Conservation (phyloP, 1,140 invertebrate species). For the Heterodera carotae region DNA sequence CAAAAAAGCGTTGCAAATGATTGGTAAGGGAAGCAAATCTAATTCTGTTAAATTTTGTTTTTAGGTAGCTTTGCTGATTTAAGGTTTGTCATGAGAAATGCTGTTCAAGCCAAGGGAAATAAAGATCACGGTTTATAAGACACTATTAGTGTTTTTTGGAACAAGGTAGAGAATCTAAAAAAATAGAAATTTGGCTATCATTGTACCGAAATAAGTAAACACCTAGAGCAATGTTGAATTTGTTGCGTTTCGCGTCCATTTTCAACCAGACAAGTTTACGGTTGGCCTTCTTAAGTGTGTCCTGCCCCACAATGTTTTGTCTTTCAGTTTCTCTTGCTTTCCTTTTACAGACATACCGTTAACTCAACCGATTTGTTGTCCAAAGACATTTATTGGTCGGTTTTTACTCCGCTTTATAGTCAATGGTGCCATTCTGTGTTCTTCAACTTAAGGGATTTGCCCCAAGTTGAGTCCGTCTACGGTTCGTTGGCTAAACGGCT, state of each 20-base stretch:
- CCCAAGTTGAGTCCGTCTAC: constrained; percentile 12
- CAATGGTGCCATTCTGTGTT: not conserved
- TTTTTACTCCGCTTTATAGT: not conserved
- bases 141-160: no score
- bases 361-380: constrained; percentile 21
- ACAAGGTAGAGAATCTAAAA: no score
- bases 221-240: no score
- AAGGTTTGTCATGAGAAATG: not conserved
- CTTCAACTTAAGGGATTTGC: constrained; percentile 25
- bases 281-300: no score
- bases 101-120: not conserved
- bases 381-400: constrained; percentile 27
- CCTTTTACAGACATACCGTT: constrained; percentile 20
- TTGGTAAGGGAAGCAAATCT: not conserved
- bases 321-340: no score
- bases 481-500: constrained; percentile 26
- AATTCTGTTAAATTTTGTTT: not conserved
- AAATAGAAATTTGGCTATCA: no score
- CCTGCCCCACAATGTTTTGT: no score
- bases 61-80: constrained; percentile 19
- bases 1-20: constrained; percentile 10
- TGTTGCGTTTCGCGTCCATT: no score
- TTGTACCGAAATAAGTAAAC: no score
- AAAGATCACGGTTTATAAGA: no score
- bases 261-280: no score